Evolutionary conservation across 2,113 vertebrate genomes (phyloP).

Genomic region (Falcunculus frontatus): DNA sequence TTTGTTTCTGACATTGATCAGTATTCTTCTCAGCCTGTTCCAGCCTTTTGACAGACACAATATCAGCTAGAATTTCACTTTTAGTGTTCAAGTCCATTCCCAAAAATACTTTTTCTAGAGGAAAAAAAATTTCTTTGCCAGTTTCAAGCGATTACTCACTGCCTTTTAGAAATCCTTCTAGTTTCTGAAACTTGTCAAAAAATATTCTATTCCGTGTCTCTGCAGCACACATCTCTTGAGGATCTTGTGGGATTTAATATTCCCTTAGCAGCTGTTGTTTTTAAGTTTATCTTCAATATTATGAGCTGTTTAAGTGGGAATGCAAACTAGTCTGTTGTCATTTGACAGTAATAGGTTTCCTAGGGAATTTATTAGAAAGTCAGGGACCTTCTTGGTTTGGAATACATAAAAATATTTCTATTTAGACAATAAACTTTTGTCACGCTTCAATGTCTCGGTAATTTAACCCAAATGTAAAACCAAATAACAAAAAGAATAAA

Average conservation of each 20-base stretch:
- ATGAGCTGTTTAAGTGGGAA: background rate
- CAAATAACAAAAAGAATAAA: background rate
- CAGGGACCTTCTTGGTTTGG: background rate
- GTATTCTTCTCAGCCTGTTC: background rate
- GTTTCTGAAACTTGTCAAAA: background rate
- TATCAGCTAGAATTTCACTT: background rate
- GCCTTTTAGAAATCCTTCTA: background rate
- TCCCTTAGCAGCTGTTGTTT: conserved; percentile 35
- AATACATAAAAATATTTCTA: background rate
- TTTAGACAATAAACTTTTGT: background rate
- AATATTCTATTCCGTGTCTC: background rate
- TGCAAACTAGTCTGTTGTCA: background rate
- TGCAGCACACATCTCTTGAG: background rate
- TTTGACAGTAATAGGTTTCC: conserved; percentile 12
- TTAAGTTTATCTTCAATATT: conserved; percentile 33
- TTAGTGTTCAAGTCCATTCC: background rate
- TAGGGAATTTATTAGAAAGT: conserved; percentile 2
- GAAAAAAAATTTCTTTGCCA: background rate
- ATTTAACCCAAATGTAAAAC: background rate
- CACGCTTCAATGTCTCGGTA: background rate
- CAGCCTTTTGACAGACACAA: background rate
- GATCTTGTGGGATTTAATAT: background rate
- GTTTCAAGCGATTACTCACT: background rate
- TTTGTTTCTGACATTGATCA: background rate
- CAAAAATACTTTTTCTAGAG: background rate